Evolutionary conservation across 2,888 invertebrate species (phyloP).

Genomic region (Troides helena): DNA sequence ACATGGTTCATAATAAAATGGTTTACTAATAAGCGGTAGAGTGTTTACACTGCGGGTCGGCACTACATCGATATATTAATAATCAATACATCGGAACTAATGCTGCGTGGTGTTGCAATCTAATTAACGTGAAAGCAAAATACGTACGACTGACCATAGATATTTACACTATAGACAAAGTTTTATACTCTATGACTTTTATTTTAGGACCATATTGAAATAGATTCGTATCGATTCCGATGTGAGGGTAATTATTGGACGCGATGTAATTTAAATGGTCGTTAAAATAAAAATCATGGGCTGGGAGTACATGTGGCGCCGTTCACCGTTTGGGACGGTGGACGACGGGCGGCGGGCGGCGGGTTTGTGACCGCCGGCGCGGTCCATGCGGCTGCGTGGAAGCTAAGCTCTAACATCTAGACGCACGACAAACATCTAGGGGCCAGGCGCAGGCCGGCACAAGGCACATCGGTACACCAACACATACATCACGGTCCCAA

Average conservation of each 20-base stretch:
- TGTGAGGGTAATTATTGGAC: not conserved
- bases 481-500: conserved; percentile 44
- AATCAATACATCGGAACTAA: not conserved
- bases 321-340: conserved; percentile 13
- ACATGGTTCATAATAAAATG: conserved; percentile 17
- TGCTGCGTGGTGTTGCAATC: conserved; percentile 6
- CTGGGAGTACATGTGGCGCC: not conserved
- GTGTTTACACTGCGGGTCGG: conserved; percentile 36
- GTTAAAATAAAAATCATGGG: conserved; percentile 20
- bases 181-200: conserved; percentile 13
- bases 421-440: conserved; percentile 63
- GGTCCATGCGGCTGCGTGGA: conserved; percentile 37
- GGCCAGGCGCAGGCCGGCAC: conserved; percentile 35
- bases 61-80: conserved; percentile 16
- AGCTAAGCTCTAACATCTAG: conserved; percentile 72
- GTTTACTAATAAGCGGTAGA: conserved; percentile 24
- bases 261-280: conserved; percentile 2
- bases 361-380: not conserved
- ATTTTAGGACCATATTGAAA: conserved; percentile 11
- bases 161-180: conserved; percentile 13
- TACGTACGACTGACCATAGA: conserved; percentile 6
- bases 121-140: conserved; percentile 23
- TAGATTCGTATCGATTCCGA: not conserved
- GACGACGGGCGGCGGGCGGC: not conserved
- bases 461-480: conserved; percentile 56